Base-by-base conservation (phyloP, 2,797 vertebrate genomes). In the Microctenopoma steveboyesi region DNA sequence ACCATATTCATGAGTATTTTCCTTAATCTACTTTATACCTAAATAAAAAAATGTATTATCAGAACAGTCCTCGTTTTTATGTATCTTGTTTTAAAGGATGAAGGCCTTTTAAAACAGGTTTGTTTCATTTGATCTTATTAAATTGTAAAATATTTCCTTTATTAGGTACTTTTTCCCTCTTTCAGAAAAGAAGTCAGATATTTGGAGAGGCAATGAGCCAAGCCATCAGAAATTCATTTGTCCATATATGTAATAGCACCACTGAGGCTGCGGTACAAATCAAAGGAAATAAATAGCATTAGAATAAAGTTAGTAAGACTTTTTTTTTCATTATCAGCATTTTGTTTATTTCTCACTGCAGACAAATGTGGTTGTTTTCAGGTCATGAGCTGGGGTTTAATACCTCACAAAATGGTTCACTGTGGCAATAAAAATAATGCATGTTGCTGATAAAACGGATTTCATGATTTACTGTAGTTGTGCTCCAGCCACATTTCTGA, bases 311-410 rank as follows among this genome's bases (percentile, higher is more conserved):
- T 22, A 58, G 8, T 0, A 33, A 55, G 47, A 53, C 69, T 25
- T 69, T 68, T 69, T 46, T 60, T 64, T 62, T 4, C 30, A 18
- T 68, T 49, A 33, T 60, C 54, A 68, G 49, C 8, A 11, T 37
- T 53, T 43, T 35, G 13, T 63, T 49, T 54, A 48, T 43, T 70
- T 39, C 13, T 18, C 63, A 59, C 30, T 11, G 39, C 50, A 64
- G 16, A 72, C 55, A 46, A 7, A 37, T 54, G 18, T 55, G 18
- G 56, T 37, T 61, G 12, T 49, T 35, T 12, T 64, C 13, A 48
- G 42, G 58, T 69, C 58, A 55, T 50, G 49, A 69, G n/a, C 47
- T 39, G 5, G 8, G 2, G 3, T 69, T 46, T 55, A 64, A 60
- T 35, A 49, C 15, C 56, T 33, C n/a, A 13, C 15, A 13, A 46